Evolutionary conservation across 2,113 vertebrate genomes (phyloP).

Genomic region (Phyllostomus discolor): DNA sequence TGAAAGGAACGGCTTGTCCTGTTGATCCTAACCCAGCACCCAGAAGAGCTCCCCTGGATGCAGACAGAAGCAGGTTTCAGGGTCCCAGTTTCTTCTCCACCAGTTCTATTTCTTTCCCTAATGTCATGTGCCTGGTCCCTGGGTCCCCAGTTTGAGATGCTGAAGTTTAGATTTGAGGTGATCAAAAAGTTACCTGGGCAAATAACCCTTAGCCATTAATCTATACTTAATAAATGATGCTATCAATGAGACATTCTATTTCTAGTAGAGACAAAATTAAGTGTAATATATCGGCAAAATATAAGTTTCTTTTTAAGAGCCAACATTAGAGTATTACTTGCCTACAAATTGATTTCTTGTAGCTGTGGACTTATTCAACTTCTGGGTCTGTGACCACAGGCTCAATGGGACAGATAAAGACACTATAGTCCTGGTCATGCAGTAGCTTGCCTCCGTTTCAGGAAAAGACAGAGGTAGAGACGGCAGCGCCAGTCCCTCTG

Average conservation of each 20-base stretch:
- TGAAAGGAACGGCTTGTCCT: neutral
- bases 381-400: neutral
- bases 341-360: neutral
- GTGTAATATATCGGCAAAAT: neutral
- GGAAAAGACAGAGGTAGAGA: neutral
- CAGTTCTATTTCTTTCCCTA: neutral
- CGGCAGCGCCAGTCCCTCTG: neutral
- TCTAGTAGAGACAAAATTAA: neutral
- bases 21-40: neutral
- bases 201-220: neutral
- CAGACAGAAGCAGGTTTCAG: neutral
- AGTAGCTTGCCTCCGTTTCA: neutral
- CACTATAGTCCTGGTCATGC: too few relatives aligned
- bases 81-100: neutral
- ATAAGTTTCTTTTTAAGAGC: neutral
- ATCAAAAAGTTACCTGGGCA: neutral
- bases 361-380: neutral
- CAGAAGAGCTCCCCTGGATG: neutral
- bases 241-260: neutral
- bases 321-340: neutral
- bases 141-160: neutral
- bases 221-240: neutral
- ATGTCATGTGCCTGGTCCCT: neutral
- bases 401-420: neutral
- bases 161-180: neutral